Base-by-base conservation (phyloP, 1,140 invertebrate species). In the Centruroides vittatus region DNA sequence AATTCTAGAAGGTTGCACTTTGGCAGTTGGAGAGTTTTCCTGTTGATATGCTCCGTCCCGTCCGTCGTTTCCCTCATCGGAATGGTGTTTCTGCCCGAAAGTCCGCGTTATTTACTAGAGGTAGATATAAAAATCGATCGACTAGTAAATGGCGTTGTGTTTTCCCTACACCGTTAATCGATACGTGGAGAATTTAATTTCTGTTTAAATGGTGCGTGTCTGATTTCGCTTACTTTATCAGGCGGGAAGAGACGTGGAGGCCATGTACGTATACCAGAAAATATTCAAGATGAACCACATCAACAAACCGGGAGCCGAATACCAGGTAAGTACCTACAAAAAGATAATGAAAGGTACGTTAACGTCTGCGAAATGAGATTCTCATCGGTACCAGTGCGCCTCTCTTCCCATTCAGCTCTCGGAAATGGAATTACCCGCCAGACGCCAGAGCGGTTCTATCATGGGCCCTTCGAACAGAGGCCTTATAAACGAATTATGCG, bases 31-130 rank as follows among this genome's bases (percentile, higher is more conserved):
- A 82, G 87, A 64, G 78, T 84, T 66, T 86, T 82, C 66, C 68
- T 84, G 9, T 71, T 80, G 10, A 70, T 88, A 0, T 88, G 85
- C 70, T 81, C 82, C 13, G 68, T 88, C 48, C 86, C 87, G 0
- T 82, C 84, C 50, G 72, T 88, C 3, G 78, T 80, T 5, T 83
- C 86, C 3, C 80, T 85, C 0, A 70, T 84, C 34, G 79, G 84
- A 8, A 77, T 89, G 35, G 79, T 86, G 55, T 84, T 86, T 75
- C 78, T 86, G 56, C 86, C 85, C 9, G 88, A 91, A 72, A 89
- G 86, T 55, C 86, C 87, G 2, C 75, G 86, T 7, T 89, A 84
- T 69, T 59, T 73, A 8, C 65, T 76, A 34, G 67, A 71, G 67
- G 73, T 76, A 63, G 66, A 66, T 41, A 41, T 41, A 23, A 23